A percentile compares a stretch with the other conserved stretches of the same genome.
Evolutionary conservation across 2,797 vertebrate species (phyloP).

Genomic region (Eidolon dupreanum): DNA sequence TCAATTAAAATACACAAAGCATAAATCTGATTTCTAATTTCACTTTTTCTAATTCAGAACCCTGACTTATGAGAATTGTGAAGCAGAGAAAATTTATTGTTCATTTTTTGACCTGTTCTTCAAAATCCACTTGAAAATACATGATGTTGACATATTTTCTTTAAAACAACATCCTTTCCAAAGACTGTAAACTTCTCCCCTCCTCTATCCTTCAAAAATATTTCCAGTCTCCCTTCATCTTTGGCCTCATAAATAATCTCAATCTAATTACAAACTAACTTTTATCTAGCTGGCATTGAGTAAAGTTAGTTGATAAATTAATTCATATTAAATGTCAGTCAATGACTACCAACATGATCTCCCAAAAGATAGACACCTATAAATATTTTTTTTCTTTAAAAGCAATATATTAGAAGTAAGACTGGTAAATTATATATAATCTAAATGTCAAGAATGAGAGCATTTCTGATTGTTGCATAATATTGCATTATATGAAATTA

Average conservation of each 20-base stretch:
- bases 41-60: not conserved
- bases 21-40: not conserved
- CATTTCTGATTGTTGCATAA: not conserved
- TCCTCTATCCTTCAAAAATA: not conserved
- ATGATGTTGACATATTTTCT: not conserved
- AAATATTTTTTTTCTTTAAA: not conserved
- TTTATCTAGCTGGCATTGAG: not conserved
- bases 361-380: not conserved
- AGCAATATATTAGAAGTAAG: not conserved
- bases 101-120: not conserved
- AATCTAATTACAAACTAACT: not conserved
- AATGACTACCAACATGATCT: not conserved
- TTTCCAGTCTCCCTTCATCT: not conserved
- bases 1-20: not conserved
- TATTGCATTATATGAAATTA: not conserved
- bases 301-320: not conserved
- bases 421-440: not conserved
- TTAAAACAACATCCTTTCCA: not conserved
- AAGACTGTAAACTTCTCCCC: not conserved
- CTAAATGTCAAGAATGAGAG: not conserved
- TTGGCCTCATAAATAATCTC: not conserved
- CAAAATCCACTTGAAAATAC: not conserved
- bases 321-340: not conserved
- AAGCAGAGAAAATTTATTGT: not conserved
- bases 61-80: not conserved